phyloP scores from a whole-genome alignment of 2,113 vertebrate genomes.

The Gnathonemus longibarbis region DNA sequence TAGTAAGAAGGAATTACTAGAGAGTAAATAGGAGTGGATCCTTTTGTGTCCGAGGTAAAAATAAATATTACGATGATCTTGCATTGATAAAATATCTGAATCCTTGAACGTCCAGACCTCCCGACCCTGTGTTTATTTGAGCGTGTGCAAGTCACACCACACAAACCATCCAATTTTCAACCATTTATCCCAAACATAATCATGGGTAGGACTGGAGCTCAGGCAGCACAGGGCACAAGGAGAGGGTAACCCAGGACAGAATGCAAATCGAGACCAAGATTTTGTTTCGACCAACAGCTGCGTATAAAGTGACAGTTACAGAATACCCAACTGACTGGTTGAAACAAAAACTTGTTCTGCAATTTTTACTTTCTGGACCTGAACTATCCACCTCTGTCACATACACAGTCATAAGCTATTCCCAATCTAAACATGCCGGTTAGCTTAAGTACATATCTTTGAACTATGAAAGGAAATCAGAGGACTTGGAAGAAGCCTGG shows the following conservation, averaged over 20 bases:
- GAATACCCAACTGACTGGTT: not conserved
- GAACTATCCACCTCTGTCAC: not conserved
- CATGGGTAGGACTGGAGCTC: not conserved
- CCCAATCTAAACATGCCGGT: not conserved
- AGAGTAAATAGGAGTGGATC: not conserved
- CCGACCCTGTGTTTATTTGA: not conserved
- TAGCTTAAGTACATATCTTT: not conserved
- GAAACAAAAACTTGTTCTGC: not conserved
- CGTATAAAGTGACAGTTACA: not conserved
- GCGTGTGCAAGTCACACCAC: not conserved
- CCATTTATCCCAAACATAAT: not conserved
- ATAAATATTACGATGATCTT: not conserved
- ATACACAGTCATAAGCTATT: not conserved
- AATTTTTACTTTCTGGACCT: not conserved
- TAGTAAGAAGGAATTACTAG: not conserved
- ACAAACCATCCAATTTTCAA: not conserved
- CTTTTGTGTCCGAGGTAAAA: not conserved
- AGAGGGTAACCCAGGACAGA: not conserved
- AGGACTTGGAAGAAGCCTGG: not conserved
- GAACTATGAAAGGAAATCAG: not conserved
- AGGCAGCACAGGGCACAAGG: not conserved
- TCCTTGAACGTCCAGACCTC: not conserved
- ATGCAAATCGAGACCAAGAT: not conserved
- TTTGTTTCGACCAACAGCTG: not conserved
- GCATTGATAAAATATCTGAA: not conserved